These are phyloP conservation scores for Spodoptera picta DNA, from an alignment of 2,888 invertebrate species.

Conservation along the genomic window DNA sequence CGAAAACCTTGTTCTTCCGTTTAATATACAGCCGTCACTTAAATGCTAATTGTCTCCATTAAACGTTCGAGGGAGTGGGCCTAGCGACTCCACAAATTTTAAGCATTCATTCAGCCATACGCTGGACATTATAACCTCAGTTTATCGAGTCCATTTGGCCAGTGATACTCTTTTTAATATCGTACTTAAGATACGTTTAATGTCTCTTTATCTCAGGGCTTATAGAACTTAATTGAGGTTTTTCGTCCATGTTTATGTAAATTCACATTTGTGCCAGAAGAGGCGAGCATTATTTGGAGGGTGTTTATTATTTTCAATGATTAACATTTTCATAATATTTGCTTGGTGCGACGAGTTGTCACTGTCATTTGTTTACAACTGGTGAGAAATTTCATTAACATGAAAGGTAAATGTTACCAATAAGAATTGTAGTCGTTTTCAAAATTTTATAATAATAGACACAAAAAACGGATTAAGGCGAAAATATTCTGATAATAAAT, in stretches of 20 bases:
- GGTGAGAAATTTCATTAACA: slow-evolving; percentile 1
- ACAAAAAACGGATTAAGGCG: too few relatives aligned
- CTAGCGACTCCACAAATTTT: slow-evolving; percentile 73
- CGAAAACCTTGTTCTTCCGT: slow-evolving; percentile 38
- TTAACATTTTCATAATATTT: slow-evolving; percentile 38
- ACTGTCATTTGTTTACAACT: slow-evolving; percentile 41
- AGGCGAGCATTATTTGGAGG: slow-evolving; percentile 39
- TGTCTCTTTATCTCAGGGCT: slow-evolving; percentile 79
- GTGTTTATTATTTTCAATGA: slow-evolving; percentile 44
- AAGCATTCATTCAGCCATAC: slow-evolving; percentile 76
- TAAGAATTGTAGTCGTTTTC: slow-evolving; percentile 13
- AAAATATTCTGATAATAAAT: too few relatives aligned
- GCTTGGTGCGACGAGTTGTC: slow-evolving; percentile 34
- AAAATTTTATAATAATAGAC: not conserved
- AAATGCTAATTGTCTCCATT: slow-evolving; percentile 61
- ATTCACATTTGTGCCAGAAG: slow-evolving; percentile 54
- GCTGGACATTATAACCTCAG: slow-evolving; percentile 78
- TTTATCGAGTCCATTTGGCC: slow-evolving; percentile 84
- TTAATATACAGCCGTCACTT: slow-evolving; percentile 52
- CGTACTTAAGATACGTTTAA: slow-evolving; percentile 80
- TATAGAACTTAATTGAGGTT: slow-evolving; percentile 78
- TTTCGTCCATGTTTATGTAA: slow-evolving; percentile 70
- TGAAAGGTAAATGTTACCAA: slow-evolving; percentile 16
- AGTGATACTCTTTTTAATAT: slow-evolving; percentile 83
- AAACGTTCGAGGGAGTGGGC: slow-evolving; percentile 58